A percentile compares a stretch with the other conserved stretches of the same genome.
These are phyloP conservation scores for Brachionus koreanus DNA, from an alignment of 1,140 invertebrate genomes.

Conservation along the genomic window DNA sequence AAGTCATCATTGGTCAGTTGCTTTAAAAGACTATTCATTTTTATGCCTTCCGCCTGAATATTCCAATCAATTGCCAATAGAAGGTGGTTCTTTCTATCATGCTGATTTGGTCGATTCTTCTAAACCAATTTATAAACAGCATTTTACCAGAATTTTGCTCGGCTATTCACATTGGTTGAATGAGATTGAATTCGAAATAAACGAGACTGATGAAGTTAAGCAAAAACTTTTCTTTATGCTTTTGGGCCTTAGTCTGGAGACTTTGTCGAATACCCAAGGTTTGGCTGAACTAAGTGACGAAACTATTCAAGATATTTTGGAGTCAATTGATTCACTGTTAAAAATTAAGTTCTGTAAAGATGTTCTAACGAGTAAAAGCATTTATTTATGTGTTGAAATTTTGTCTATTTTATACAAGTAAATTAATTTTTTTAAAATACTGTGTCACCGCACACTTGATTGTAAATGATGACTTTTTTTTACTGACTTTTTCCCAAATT, in stretches of 20 bases:
- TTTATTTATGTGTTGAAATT: conserved; percentile 26
- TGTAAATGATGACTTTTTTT: not conserved
- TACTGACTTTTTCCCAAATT: no score
- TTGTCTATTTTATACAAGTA: conserved; percentile 41
- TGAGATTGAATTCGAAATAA: conserved; percentile 58
- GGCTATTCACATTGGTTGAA: conserved; percentile 82
- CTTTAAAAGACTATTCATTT: conserved; percentile 87
- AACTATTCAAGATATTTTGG: conserved; percentile 25
- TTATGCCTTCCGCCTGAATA: conserved; percentile 88
- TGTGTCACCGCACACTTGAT: not conserved
- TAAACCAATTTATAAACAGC: conserved; percentile 78
- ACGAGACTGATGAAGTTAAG: not conserved
- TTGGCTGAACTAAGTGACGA: conserved; percentile 32
- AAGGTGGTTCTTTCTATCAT: conserved; percentile 93
- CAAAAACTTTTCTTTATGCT: conserved; percentile 39
- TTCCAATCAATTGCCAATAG: conserved; percentile 83
- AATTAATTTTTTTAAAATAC: not conserved
- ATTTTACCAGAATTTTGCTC: conserved; percentile 90
- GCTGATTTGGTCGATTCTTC: conserved; percentile 89
- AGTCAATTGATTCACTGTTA: conserved; percentile 30
- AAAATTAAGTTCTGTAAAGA: not conserved
- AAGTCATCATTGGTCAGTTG: conserved; percentile 87
- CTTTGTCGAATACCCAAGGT: conserved; percentile 1
- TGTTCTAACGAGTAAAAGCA: not conserved
- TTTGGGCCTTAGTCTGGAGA: conserved; percentile 34